Base-by-base conservation (phyloP, 2,797 vertebrate species). In the Leptoclinus maculatus region DNA sequence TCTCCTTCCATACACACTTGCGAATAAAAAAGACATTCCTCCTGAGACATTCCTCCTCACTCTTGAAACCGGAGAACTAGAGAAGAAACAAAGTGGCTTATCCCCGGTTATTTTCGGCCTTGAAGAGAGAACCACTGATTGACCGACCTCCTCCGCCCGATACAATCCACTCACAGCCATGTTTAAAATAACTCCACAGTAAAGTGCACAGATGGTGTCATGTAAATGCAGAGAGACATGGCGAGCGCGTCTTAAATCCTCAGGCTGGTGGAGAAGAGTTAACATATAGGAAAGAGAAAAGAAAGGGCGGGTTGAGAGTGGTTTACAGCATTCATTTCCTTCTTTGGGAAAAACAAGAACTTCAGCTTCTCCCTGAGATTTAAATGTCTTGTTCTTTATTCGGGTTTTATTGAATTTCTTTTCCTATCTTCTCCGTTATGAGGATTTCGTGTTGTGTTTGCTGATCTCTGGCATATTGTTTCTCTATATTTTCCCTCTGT, bases 241-340 rank as follows among this genome's bases (percentile, higher is more conserved):
- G 45, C 25, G n/a, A 56, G 43, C 0, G 16, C 2, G 7, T 34
- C 14, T 53, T 5, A 23, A 25, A 53, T 13, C 49, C n/a, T 53
- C 49, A 53, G 49, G 5, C 49, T 25, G 45, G 19, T 8, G 53
- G 53, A 34, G 27, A 77, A 69, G 65, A 56, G 54, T 74, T 70
- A 73, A 58, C 49, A 78, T 58, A 81, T 57, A 78, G 79, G 66
- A 87, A 47, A 45, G 21, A 72, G 69, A 75, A 66, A 83, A 51
- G 14, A 29, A 8, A 32, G 14, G n/a, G 60, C 71, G 74, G 65
- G 23, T 9, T 16, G 29, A 54, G 47, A 3, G 32, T 14, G 13
- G 56, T 78, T 75, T 62, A 71, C 11, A 45, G 47, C 90, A 89
- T 92, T 92, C 91, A 83, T 89, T 92, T 90, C 89, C 80, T 90